Evolutionary conservation across 2,888 invertebrate species (phyloP).

Genomic region (Pterostichus madidus): DNA sequence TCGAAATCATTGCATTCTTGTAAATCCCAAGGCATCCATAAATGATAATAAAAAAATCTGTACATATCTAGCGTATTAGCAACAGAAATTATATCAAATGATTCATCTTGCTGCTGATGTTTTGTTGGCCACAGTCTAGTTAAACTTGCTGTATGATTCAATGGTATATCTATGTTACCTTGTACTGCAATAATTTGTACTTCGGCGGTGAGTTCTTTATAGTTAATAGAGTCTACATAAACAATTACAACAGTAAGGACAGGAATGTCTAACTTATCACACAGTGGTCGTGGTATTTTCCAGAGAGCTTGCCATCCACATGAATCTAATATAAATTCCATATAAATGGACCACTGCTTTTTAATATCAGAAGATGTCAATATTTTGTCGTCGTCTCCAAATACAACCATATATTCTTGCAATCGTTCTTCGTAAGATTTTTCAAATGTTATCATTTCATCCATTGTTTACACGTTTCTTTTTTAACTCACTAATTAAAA

Average conservation of each 20-base stretch:
- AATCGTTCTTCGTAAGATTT: constrained; percentile 80
- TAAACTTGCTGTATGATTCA: constrained; percentile 73
- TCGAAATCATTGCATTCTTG: constrained; percentile 82
- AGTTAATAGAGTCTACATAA: constrained; percentile 80
- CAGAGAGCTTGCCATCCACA: constrained; percentile 86
- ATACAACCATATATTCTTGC: constrained; percentile 78
- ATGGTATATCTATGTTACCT: constrained; percentile 75
- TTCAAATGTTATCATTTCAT: constrained; percentile 80
- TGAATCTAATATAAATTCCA: constrained; percentile 82
- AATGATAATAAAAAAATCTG: constrained; percentile 83
- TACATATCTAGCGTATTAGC: constrained; percentile 83
- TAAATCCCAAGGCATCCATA: constrained; percentile 86
- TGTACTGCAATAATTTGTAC: constrained; percentile 80
- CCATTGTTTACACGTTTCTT: constrained; percentile 75
- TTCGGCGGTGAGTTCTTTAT: constrained; percentile 79
- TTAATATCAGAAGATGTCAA: constrained; percentile 78
- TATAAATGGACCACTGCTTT: constrained; percentile 79
- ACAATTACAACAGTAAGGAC: constrained; percentile 84
- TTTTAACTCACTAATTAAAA: not conserved
- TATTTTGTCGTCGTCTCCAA: constrained; percentile 74
- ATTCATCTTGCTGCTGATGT: constrained; percentile 79
- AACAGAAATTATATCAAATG: constrained; percentile 80
- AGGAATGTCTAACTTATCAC: constrained; percentile 82
- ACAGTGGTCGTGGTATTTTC: constrained; percentile 83
- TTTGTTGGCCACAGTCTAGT: constrained; percentile 83